These are phyloP conservation scores for Euspilapteryx auroguttella DNA, from an alignment of 2,888 invertebrate genomes.

Conservation along the genomic window DNA sequence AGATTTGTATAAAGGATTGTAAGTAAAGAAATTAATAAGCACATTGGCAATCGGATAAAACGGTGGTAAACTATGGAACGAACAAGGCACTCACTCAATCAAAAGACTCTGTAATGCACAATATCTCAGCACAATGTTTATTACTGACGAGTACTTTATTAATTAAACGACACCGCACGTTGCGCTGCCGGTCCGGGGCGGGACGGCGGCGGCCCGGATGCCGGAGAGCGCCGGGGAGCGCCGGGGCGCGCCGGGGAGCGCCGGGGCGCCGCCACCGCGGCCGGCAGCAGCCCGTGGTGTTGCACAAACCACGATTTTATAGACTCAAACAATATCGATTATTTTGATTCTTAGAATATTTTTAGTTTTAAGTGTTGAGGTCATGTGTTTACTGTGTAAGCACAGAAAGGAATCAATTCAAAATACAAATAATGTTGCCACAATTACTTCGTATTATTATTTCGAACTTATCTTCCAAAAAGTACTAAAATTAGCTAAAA, in stretches of 20 bases:
- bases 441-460: conserved; percentile 50
- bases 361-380: conserved; percentile 72
- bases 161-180: no score
- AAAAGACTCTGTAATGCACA: conserved; percentile 36
- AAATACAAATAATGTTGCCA: conserved; percentile 74
- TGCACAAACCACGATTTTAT: conserved; percentile 50
- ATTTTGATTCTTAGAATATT: conserved; percentile 64
- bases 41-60: conserved; percentile 16
- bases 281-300: no score
- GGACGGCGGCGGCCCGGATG: no score
- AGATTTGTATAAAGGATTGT: conserved; percentile 48
- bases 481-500: background rate
- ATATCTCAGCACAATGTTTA: conserved; percentile 47
- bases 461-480: conserved; percentile 9
- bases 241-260: no score
- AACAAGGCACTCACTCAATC: no score
- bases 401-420: conserved; percentile 69
- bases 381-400: conserved; percentile 74
- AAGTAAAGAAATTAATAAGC: background rate
- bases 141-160: no score
- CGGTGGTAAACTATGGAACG: conserved; percentile 36
- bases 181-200: no score
- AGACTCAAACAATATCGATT: conserved; percentile 32
- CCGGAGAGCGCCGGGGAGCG: no score
- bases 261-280: no score